Percentiles rank a stretch among this genome's conserved stretches.
Evolutionary conservation across 2,113 vertebrate genomes (phyloP).

Genomic region (Hemibagrus wyckioides): DNA sequence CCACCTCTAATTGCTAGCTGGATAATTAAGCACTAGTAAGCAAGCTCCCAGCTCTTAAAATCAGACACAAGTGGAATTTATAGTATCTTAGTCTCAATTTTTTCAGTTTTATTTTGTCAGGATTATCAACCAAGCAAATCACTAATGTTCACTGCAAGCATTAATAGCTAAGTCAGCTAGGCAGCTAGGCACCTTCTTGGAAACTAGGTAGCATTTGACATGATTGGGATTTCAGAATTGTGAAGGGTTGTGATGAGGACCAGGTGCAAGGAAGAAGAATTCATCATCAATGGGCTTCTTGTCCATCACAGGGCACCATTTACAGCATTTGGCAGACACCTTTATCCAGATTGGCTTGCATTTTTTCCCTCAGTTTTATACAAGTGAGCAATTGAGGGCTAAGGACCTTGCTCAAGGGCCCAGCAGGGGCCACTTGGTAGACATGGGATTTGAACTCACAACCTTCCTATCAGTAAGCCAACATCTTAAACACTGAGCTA

Average conservation of each 20-base stretch:
- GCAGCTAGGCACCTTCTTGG: background rate
- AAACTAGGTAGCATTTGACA: background rate
- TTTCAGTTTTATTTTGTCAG: no score
- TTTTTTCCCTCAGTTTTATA: no score
- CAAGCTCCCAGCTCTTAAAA: background rate
- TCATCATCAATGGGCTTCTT: background rate
- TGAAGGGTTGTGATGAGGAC: background rate
- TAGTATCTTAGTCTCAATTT: background rate
- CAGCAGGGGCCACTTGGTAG: no score
- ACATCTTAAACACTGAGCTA: no score
- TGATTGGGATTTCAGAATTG: background rate
- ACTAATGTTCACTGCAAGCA: background rate
- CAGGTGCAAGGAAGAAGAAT: background rate
- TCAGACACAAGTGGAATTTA: background rate
- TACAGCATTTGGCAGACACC: background rate
- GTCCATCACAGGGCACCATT: background rate
- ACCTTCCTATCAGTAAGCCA: no score
- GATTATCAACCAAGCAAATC: no score
- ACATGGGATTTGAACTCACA: no score
- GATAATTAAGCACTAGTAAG: background rate
- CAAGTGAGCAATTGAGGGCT: no score
- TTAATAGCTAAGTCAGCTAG: background rate
- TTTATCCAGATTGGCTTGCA: no score
- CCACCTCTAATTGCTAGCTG: background rate
- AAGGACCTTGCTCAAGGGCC: no score